These are phyloP conservation scores for Aphidius colemani DNA, from an alignment of 2,888 invertebrate genomes.

Conservation along the genomic window DNA sequence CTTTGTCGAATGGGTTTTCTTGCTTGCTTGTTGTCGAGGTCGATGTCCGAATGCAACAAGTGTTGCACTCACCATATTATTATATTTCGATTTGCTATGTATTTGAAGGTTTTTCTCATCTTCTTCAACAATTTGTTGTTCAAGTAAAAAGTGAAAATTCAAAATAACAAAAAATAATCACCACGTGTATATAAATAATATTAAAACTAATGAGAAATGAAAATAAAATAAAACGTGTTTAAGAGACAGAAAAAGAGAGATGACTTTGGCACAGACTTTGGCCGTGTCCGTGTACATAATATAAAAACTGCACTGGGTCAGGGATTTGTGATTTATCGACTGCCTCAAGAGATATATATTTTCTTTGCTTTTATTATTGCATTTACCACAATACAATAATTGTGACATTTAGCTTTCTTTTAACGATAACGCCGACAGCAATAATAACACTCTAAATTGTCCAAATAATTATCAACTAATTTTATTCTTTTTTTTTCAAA, in stretches of 20 bases:
- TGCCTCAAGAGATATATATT: constrained; percentile 46
- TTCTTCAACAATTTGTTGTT: constrained; percentile 15
- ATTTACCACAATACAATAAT: no score
- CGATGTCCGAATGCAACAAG: constrained; percentile 61
- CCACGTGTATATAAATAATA: neutral
- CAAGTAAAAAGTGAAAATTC: constrained; percentile 21
- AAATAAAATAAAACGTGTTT: no score
- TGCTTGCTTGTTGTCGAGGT: constrained; percentile 44
- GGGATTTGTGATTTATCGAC: constrained; percentile 58
- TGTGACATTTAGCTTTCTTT: no score
- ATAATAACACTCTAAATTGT: no score
- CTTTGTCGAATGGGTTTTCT: neutral
- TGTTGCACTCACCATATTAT: constrained; percentile 52
- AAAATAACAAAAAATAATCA: constrained; percentile 26
- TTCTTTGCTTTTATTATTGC: constrained; percentile 13
- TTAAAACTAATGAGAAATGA: no score
- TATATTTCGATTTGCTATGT: constrained; percentile 36
- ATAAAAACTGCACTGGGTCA: constrained; percentile 58
- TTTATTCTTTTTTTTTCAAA: no score
- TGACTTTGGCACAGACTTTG: constrained; percentile 23
- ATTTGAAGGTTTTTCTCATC: constrained; percentile 21
- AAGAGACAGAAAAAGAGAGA: constrained; percentile 17
- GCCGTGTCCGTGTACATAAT: constrained; percentile 46
- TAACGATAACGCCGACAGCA: no score
- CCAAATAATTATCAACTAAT: no score